A percentile compares a stretch with the other conserved stretches of the same genome.
These are phyloP conservation scores for Ostrea edulis DNA, from an alignment of 1,140 invertebrate genomes.

Conservation along the genomic window DNA sequence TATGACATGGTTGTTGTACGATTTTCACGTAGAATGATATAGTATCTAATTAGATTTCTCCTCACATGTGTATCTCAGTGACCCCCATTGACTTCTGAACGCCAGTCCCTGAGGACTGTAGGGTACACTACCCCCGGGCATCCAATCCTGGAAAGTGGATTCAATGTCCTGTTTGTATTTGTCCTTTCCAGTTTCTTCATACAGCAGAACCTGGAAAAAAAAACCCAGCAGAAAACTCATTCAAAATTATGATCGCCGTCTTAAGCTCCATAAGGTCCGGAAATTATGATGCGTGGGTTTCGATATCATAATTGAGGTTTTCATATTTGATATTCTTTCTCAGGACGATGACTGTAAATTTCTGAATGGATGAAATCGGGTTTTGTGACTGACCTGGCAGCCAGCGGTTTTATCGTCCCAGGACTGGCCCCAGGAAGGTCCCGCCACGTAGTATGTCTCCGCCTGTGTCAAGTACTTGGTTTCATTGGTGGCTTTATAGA, in stretches of 20 bases:
- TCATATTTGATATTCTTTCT: no score
- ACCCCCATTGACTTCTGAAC: constrained; percentile 67
- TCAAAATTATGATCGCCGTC: no score
- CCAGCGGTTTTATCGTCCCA: constrained; percentile 84
- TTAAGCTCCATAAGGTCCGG: no score
- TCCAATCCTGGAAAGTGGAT: constrained; percentile 57
- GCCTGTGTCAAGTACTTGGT: constrained; percentile 82
- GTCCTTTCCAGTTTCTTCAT: constrained; percentile 60
- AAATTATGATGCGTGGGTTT: no score
- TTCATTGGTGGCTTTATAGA: constrained; percentile 83
- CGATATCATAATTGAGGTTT: no score
- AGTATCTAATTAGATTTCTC: no score
- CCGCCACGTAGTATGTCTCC: constrained; percentile 79
- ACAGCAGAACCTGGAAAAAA: constrained; percentile 58
- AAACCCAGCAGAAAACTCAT: background rate
- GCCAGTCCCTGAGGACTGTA: constrained; percentile 70
- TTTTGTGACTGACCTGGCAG: constrained; percentile 75
- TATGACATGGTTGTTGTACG: no score
- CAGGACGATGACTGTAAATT: no score
- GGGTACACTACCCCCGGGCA: constrained; percentile 56
- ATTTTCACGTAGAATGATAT: no score
- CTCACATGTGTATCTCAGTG: constrained; percentile 60
- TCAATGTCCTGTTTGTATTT: constrained; percentile 59
- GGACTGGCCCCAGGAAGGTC: constrained; percentile 77
- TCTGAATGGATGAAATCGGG: no score